These are phyloP conservation scores for Tetrao urogallus DNA, from an alignment of 2,113 vertebrate species.

Conservation along the genomic window DNA sequence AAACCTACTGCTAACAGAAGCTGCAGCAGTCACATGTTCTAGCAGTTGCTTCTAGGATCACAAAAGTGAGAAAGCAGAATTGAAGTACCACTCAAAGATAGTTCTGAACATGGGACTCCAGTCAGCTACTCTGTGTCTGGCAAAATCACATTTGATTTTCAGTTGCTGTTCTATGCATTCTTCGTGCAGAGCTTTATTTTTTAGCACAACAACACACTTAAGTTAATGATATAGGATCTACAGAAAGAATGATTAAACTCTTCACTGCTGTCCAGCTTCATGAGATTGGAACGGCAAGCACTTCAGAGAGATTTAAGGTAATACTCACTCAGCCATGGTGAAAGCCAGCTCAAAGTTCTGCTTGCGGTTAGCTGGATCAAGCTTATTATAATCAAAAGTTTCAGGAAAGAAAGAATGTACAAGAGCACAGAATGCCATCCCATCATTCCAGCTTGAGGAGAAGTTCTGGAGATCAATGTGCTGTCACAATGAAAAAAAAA, in stretches of 20 bases:
- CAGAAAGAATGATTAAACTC: background rate
- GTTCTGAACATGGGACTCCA: background rate
- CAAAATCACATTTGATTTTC: background rate
- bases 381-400: slow-evolving; percentile 89
- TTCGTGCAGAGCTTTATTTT: background rate
- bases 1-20: background rate
- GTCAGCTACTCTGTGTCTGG: background rate
- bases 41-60: background rate
- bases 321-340: slow-evolving; percentile 90
- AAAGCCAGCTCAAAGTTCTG: slow-evolving; percentile 93
- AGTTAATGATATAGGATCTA: background rate
- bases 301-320: background rate
- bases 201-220: background rate
- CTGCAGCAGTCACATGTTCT: background rate
- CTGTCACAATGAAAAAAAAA: slow-evolving; percentile 66
- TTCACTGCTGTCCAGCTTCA: background rate
- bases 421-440: slow-evolving; percentile 96
- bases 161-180: background rate
- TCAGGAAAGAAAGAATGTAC: slow-evolving; percentile 96
- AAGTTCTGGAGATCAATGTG: slow-evolving; percentile 97
- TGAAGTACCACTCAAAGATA: background rate
- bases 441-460: slow-evolving; percentile 94
- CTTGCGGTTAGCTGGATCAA: slow-evolving; percentile 85
- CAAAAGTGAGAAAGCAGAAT: background rate
- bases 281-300: background rate